Percentiles rank a stretch among this genome's conserved stretches.
phyloP scores from a whole-genome alignment of 2,113 vertebrate species.

The Toxotes chatareus region DNA sequence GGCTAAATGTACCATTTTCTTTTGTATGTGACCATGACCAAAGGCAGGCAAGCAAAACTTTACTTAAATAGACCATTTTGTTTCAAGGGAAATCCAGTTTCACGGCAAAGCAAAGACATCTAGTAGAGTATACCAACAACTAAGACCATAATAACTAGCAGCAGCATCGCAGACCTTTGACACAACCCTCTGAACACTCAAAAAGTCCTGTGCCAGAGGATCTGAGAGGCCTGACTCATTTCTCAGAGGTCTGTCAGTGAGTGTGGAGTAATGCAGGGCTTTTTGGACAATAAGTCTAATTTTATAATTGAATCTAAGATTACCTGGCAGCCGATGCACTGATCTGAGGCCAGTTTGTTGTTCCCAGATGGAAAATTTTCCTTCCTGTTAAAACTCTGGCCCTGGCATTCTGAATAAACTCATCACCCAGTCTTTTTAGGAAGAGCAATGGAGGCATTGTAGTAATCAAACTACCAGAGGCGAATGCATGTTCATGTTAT shows the following conservation, averaged over 20 bases:
- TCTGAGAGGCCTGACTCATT: too few relatives aligned
- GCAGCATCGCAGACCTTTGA: too few relatives aligned
- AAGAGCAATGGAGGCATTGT: background rate
- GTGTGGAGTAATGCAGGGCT: background rate
- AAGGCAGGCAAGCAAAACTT: background rate
- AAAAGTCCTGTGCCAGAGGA: too few relatives aligned
- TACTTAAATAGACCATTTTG: background rate
- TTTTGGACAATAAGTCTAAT: constrained; percentile 12
- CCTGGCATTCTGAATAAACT: background rate
- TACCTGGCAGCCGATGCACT: background rate
- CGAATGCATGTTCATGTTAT: background rate
- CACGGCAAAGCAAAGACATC: background rate
- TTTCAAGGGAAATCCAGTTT: background rate
- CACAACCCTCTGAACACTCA: too few relatives aligned
- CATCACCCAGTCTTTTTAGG: background rate
- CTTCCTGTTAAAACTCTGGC: background rate
- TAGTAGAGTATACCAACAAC: background rate
- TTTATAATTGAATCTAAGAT: constrained; percentile 2
- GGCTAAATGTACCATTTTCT: background rate
- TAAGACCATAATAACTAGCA: background rate
- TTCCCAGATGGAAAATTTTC: too few relatives aligned
- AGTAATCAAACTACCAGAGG: background rate
- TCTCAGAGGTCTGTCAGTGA: too few relatives aligned
- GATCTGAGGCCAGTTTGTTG: background rate
- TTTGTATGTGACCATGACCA: background rate